A percentile compares a stretch with the other conserved stretches of the same genome.
phyloP scores from a whole-genome alignment of 2,797 vertebrate genomes.

The Ptychobarbus kaznakovi region DNA sequence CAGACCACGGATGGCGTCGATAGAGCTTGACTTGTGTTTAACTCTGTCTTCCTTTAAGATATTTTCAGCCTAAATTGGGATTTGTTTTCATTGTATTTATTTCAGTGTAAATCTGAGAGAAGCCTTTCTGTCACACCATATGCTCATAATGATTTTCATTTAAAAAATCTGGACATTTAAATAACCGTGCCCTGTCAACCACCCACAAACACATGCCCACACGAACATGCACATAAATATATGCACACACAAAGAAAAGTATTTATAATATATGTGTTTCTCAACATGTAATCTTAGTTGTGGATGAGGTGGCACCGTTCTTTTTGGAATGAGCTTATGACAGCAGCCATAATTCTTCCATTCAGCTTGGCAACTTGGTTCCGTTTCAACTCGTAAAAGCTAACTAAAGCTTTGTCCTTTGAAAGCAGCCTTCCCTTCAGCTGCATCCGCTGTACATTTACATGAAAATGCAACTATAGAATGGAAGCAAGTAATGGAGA shows the following conservation, averaged over 20 bases:
- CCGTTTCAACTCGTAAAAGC: conserved; percentile 29
- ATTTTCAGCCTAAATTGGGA: not conserved
- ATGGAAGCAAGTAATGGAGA: not conserved
- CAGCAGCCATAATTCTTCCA: conserved; percentile 23
- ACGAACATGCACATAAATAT: conserved; percentile 8
- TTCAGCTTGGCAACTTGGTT: conserved; percentile 45
- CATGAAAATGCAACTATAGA: conserved; percentile 17
- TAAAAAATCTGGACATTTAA: conserved; percentile 4
- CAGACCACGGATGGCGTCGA: not conserved
- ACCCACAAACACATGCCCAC: conserved; percentile 29
- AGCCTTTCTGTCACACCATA: conserved; percentile 28
- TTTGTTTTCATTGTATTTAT: conserved; percentile 21
- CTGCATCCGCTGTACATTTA: conserved; percentile 3
- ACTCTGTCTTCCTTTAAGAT: not conserved
- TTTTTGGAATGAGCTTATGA: conserved; percentile 43
- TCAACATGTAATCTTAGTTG: conserved; percentile 33
- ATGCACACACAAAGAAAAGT: not conserved
- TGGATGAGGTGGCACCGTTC: conserved; percentile 22
- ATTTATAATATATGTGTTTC: conserved; percentile 26
- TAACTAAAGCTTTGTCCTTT: conserved; percentile 39
- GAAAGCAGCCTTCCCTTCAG: conserved; percentile 35
- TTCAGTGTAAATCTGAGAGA: conserved; percentile 11
- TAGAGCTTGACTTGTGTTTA: not conserved
- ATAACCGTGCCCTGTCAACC: not conserved
- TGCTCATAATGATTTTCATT: conserved; percentile 4